Conservation (phyloP, 2,888 invertebrate genomes). For the Digitonthophagus gazella region DNA sequence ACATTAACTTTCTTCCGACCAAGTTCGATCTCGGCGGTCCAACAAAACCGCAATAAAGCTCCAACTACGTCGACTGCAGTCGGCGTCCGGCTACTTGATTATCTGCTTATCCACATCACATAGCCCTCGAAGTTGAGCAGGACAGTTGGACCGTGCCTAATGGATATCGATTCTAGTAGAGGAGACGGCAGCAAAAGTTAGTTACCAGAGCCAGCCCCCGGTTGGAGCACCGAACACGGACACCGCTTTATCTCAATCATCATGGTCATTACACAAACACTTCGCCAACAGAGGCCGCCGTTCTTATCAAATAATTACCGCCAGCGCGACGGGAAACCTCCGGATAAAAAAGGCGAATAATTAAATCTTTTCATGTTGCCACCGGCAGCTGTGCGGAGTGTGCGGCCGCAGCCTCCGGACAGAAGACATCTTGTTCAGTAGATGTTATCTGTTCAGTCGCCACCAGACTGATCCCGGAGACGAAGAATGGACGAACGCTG, state of each 20-base stretch:
- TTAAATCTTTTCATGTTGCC: conserved; percentile 36
- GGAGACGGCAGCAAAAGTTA: background rate
- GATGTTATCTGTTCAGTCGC: conserved; percentile 35
- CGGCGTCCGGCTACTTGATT: background rate
- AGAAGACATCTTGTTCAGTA: conserved; percentile 35
- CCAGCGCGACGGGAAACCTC: conserved; percentile 26
- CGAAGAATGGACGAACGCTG: conserved; percentile 31
- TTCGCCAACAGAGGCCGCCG: conserved; percentile 36
- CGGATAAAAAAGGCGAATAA: conserved; percentile 33
- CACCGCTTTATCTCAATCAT: conserved; percentile 36
- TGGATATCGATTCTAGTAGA: conserved; percentile 1
- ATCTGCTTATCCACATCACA: background rate
- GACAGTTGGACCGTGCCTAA: background rate
- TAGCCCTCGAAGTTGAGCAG: background rate
- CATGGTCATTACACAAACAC: conserved; percentile 38
- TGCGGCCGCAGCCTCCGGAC: conserved; percentile 28
- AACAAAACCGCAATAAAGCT: background rate
- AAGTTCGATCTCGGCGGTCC: background rate
- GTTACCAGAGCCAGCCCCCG: conserved; percentile 4
- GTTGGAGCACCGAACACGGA: background rate
- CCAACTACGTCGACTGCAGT: background rate
- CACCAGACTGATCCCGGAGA: conserved; percentile 29
- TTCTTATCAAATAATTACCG: conserved; percentile 40
- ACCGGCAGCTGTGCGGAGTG: conserved; percentile 33
- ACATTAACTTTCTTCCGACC: background rate